A percentile compares a stretch with the other conserved stretches of the same genome.
Evolutionary conservation across 2,113 vertebrate species (phyloP).

Genomic region (Speoplatyrhinus poulsoni): DNA sequence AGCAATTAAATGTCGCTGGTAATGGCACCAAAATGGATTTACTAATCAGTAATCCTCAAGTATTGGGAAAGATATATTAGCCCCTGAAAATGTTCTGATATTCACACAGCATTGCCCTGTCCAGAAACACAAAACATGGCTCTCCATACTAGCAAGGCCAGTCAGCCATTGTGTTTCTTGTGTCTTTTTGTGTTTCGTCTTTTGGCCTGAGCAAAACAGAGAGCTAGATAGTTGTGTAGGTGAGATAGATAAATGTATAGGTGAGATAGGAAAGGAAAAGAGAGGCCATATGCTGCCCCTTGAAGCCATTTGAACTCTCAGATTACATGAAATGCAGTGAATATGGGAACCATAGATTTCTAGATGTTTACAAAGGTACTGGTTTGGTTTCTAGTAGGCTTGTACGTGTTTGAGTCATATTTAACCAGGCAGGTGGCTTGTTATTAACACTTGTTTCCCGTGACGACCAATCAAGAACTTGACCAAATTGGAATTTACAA

Average conservation of each 20-base stretch:
- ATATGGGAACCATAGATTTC: no score
- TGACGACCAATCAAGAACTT: no score
- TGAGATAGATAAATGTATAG: no score
- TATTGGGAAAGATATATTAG: neutral
- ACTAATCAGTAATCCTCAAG: conserved; percentile 21
- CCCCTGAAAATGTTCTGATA: neutral
- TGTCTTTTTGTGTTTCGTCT: neutral
- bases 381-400: no score
- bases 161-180: neutral
- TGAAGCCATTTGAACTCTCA: neutral
- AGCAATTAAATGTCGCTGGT: conserved; percentile 8
- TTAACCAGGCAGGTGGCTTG: no score
- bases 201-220: neutral
- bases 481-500: no score
- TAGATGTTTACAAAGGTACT: no score
- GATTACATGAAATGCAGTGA: neutral
- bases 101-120: neutral
- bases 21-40: conserved; percentile 14
- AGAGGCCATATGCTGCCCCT: neutral
- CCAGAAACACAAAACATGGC: neutral
- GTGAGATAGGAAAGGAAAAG: neutral
- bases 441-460: no score
- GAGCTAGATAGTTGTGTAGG: neutral
- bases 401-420: no score
- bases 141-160: neutral